Evolutionary conservation across 2,113 vertebrate genomes (phyloP).

Genomic region (Oncorhynchus keta): DNA sequence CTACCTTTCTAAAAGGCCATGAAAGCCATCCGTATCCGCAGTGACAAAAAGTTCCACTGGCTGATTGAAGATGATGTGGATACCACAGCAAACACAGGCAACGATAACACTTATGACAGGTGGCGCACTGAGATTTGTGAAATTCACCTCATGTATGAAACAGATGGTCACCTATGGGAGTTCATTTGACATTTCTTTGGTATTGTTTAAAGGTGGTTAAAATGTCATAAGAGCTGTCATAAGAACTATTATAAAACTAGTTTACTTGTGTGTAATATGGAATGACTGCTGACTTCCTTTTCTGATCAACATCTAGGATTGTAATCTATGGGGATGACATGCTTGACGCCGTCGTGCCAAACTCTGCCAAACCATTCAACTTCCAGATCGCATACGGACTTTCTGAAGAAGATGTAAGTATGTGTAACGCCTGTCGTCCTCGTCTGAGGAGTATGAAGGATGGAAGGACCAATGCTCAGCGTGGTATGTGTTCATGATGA

Average conservation of each 20-base stretch:
- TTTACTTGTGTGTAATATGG: not conserved
- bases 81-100: conserved; percentile 63
- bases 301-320: conserved; percentile 66
- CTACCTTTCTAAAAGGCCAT: conserved; percentile 64
- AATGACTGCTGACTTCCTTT: not conserved
- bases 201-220: conserved; percentile 28
- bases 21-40: conserved; percentile 55
- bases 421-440: too few species aligned
- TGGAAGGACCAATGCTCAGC: too few species aligned
- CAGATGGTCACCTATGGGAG: too few species aligned
- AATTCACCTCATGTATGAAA: not conserved
- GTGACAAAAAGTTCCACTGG: conserved; percentile 61
- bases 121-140: conserved; percentile 3
- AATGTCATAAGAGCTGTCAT: not conserved
- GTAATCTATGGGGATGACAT: conserved; percentile 74
- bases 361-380: conserved; percentile 64
- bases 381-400: conserved; percentile 72
- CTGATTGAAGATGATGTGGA: conserved; percentile 68
- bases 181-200: too few species aligned
- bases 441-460: too few species aligned
- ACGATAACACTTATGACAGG: conserved; percentile 73
- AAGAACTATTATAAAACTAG: not conserved
- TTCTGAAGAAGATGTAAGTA: conserved; percentile 57
- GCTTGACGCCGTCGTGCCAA: conserved; percentile 44
- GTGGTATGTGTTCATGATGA: too few species aligned